Base-by-base conservation (phyloP, 2,888 invertebrate genomes). In the Parnassius smintheus region DNA sequence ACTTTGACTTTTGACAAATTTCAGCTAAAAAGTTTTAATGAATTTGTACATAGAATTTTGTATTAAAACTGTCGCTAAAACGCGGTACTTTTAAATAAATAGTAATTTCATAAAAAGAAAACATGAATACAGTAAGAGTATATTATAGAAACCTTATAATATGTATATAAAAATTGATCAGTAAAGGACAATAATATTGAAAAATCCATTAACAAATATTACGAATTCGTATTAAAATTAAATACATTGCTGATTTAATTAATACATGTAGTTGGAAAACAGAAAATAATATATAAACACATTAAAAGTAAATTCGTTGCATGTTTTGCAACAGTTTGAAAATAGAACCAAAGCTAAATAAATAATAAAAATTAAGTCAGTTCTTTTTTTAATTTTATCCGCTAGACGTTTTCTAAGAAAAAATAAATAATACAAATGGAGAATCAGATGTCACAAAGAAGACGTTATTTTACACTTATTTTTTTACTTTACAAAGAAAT, bases 381-480 rank as follows among this genome's bases (percentile, higher is more conserved):
- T 63, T 59, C 59, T 63, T 62, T 63, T 59, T 49, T 41, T 55
- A 53, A 62, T 57, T 46, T 52, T 45, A 52, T 56, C 35, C 18
- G 18, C 52, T 54, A 57, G 58, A 53, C 41, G 57, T 51, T 41
- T 57, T 41, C 12, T 13, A 54, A 9, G 25, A 55, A 63, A 55
- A 41, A 63, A 63, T 63, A 63, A 63, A 59, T 59, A 63, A 18
- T 54, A 59, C 54, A 59, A 51, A 59, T 11, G 53, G 53, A 51
- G 45, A 63, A 56, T 25, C 55, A 51, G 44, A 35, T 18, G 46
- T 59, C n/a, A 54, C 51, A 18, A 11, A 46, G 55, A 52, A 59
- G 49, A 59, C 54, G 44, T 58, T 45, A 55, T 50, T 59, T 52
- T 51, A 59, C 52, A 63, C 59, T 44, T 59, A 53, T 55, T 11